A percentile compares a stretch with the other conserved stretches of the same genome.
phyloP scores from a whole-genome alignment of 2,888 invertebrate species.

The Stomorhina lunata region DNA sequence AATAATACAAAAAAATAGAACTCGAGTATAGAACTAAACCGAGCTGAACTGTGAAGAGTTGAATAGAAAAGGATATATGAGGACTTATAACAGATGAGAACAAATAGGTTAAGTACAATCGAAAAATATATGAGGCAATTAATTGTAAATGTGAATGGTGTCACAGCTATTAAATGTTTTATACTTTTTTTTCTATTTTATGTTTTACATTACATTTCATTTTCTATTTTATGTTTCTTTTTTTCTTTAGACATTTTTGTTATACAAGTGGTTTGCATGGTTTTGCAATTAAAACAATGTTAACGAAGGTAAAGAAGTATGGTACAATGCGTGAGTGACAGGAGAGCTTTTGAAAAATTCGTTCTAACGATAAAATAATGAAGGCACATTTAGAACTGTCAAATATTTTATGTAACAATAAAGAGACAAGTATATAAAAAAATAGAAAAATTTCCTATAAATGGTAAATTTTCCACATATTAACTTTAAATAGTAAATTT shows the following conservation, averaged over 20 bases:
- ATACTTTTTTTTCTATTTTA: conserved; percentile 23
- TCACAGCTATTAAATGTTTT: conserved; percentile 51
- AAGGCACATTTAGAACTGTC: not conserved
- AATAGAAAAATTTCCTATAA: too few species aligned
- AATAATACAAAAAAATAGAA: not conserved
- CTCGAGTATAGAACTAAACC: not conserved
- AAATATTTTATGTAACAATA: not conserved
- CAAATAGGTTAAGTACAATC: conserved; percentile 55
- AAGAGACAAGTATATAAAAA: too few species aligned
- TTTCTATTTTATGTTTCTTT: conserved; percentile 13
- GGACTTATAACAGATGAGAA: not conserved
- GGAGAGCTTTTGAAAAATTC: not conserved
- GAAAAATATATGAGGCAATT: conserved; percentile 61
- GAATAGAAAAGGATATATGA: not conserved
- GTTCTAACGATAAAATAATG: too few species aligned
- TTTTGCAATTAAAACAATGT: not conserved
- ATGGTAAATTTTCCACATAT: too few species aligned
- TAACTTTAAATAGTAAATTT: too few species aligned
- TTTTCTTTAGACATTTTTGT: conserved; percentile 15
- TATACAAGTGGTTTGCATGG: not conserved
- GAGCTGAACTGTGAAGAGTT: not conserved
- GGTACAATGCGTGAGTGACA: conserved; percentile 8
- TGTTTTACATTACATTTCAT: conserved; percentile 23
- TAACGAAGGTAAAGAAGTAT: conserved; percentile 40
- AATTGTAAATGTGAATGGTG: conserved; percentile 53